Base-by-base conservation (phyloP, 2,797 vertebrate species). In the Paguma larvata region DNA sequence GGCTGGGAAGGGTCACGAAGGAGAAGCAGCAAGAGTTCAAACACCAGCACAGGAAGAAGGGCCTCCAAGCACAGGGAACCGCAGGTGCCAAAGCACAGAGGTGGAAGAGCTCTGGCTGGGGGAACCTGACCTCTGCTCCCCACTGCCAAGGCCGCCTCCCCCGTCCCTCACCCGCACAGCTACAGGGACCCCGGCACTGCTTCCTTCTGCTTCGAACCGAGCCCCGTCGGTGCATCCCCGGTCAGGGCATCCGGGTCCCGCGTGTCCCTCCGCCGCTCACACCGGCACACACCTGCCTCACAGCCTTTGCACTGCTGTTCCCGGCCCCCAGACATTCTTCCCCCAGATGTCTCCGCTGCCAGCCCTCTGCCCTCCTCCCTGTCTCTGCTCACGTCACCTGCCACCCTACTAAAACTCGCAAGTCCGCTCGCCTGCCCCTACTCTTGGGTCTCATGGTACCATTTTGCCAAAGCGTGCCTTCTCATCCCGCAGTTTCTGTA, bases 141-240 rank as follows among this genome's bases (percentile, higher is more conserved):
- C 82, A 44, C 6, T 4, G 38, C 59, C 51, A 27, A 44, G 85
- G 80, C 62, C 38, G 14, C 70, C 30, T 23, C 62, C 10, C 6
- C 2, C 23, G 11, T n/a, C 48, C 59, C 48, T 27, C 3, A 0
- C 30, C 62, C 32, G 48, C 8, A 21, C 2, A 2, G 67, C 67
- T 15, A 16, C 56, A 3, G 63, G n/a, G 3, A 3, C 41, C 44
- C 13, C 44, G 0, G 8, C 46, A 46, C 73, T 46, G 34, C 25
- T 21, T 38, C 62, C n/a, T 34, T n/a, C 83, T 10, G 44, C 21
- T 38, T 32, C 1, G 0, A 2, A 3, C 12, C n/a, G 63, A 11
- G 5, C 44, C 65, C 46, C 0, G 0, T 13, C 14, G 3, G 13
- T 4, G 15, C 13, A 14, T 30, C 34, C 56, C 27, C 1, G 1